Conservation (phyloP, 2,888 invertebrate species). For the Coelopa pilipes region DNA sequence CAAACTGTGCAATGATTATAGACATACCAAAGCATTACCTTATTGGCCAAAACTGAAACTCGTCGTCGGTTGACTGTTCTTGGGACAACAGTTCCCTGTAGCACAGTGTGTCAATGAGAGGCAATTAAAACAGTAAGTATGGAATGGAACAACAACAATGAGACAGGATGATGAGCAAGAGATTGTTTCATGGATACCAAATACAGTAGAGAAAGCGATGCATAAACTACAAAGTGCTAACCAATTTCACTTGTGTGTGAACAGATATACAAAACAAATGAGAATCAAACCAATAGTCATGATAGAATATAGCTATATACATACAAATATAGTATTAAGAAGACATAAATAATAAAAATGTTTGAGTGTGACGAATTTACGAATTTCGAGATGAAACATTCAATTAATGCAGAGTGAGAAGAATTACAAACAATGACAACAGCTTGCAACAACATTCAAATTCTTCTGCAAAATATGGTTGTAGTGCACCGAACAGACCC, state of each 20-base stretch:
- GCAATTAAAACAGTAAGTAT: conserved; percentile 30
- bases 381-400: neutral
- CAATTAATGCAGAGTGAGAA: neutral
- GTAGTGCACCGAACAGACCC: conserved; percentile 16
- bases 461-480: conserved; percentile 10
- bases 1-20: neutral
- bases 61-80: conserved; percentile 58
- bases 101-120: conserved; percentile 41
- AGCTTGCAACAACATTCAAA: conserved; percentile 24
- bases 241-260: neutral
- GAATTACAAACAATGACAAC: conserved; percentile 36
- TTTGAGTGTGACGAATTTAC: too few relatives aligned
- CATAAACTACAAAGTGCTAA: neutral
- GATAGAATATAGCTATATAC: conserved; percentile 21
- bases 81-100: conserved; percentile 54
- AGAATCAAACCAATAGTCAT: conserved; percentile 39
- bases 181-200: neutral
- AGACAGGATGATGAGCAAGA: conserved; percentile 14
- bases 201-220: too few relatives aligned
- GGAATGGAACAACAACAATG: conserved; percentile 28
- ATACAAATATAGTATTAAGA: conserved; percentile 19
- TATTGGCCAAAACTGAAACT: conserved; percentile 66
- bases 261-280: conserved; percentile 42
- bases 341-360: too few relatives aligned
- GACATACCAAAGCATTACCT: conserved; percentile 54